These are phyloP conservation scores for Premnoplex brunnescens DNA, from an alignment of 2,797 vertebrate species.

Conservation along the genomic window DNA sequence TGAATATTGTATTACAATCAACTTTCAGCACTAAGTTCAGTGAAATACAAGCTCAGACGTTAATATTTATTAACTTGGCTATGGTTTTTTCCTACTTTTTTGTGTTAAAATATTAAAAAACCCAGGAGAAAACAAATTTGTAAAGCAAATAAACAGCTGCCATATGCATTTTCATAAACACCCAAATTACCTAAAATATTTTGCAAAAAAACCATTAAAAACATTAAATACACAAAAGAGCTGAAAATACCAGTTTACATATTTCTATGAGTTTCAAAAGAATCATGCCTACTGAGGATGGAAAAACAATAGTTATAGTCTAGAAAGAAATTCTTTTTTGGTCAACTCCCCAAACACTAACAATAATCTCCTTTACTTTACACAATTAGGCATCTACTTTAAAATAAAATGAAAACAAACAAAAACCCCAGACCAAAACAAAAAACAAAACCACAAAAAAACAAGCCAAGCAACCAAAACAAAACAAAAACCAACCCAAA, in stretches of 20 bases:
- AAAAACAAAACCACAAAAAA: fast-evolving
- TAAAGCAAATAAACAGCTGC: background rate
- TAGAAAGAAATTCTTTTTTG: background rate
- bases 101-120: background rate
- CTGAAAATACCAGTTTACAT: background rate
- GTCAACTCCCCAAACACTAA: background rate
- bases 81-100: background rate
- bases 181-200: background rate
- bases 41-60: background rate
- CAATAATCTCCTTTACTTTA: background rate
- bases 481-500: background rate
- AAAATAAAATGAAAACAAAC: background rate
- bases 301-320: background rate
- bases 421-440: background rate
- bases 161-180: background rate
- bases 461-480: background rate
- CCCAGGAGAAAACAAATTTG: fast-evolving
- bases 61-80: background rate
- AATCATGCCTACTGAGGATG: background rate
- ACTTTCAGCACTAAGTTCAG: background rate
- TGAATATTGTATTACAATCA: background rate
- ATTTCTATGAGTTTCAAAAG: background rate
- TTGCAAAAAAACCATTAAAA: background rate
- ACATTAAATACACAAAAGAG: background rate
- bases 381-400: background rate